Evolutionary conservation across 23 tunicate genomes (phyloP).

Genomic region (Oikopleura dioica): DNA sequence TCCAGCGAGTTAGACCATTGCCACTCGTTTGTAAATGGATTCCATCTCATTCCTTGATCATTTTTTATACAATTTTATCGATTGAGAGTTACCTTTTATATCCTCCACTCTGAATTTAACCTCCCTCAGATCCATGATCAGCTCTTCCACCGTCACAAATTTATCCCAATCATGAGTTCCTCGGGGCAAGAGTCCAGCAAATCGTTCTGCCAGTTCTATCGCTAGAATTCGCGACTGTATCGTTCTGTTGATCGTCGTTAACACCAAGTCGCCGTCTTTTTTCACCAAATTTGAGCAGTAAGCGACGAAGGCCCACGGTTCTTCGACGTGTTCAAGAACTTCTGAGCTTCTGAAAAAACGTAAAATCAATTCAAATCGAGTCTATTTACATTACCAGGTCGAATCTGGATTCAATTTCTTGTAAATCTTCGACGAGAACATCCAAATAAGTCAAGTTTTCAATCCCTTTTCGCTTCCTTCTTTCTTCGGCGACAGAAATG

Average conservation of each 20-base stretch:
- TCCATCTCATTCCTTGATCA: constrained; percentile 36
- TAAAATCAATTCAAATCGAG: no score
- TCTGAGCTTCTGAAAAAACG: no score
- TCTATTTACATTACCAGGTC: constrained; percentile 61
- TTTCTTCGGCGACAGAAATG: constrained; percentile 29
- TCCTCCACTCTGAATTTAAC: background rate
- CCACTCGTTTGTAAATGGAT: constrained; percentile 49
- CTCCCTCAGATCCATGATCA: constrained; percentile 6
- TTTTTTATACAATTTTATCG: constrained; percentile 28
- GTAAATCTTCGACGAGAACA: constrained; percentile 45
- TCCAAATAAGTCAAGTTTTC: constrained; percentile 47
- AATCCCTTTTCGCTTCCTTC: constrained; percentile 25
- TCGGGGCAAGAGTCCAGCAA: constrained; percentile 29
- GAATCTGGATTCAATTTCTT: constrained; percentile 35
- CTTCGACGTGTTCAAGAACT: constrained; percentile 61
- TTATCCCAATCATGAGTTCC: constrained; percentile 63
- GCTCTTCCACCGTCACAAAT: constrained; percentile 42
- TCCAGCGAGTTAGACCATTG: constrained; percentile 20
- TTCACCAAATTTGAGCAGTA: constrained; percentile 27
- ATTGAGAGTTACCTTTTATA: no score
- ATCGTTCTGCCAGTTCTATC: constrained; percentile 36
- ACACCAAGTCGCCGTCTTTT: constrained; percentile 39
- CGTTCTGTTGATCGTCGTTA: constrained; percentile 72
- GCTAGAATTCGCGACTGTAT: constrained; percentile 26
- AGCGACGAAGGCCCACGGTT: constrained; percentile 22